phyloP scores from a whole-genome alignment of 2,888 invertebrate species.

The Tachina grossa region DNA sequence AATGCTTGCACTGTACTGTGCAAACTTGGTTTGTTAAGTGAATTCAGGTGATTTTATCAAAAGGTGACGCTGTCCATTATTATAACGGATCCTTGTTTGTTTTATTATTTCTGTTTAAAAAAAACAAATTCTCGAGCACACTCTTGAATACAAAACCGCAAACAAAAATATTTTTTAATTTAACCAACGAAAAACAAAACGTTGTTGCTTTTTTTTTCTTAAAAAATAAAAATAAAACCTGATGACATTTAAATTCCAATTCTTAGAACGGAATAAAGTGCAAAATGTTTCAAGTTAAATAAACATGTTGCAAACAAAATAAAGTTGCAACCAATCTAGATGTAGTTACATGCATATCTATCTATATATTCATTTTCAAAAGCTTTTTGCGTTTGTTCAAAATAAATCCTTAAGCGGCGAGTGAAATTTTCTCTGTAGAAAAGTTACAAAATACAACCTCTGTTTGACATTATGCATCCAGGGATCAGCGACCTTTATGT shows the following conservation, averaged over 20 bases:
- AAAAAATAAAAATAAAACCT: slow-evolving; percentile 20
- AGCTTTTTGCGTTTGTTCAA: not conserved
- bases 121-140: slow-evolving; percentile 6
- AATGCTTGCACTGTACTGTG: slow-evolving; percentile 4
- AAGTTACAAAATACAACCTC: slow-evolving; percentile 21
- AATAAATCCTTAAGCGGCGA: slow-evolving; percentile 36
- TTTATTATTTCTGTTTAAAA: slow-evolving; percentile 38
- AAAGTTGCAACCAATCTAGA: slow-evolving; percentile 41
- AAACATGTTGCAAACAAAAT: slow-evolving; percentile 35
- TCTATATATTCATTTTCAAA: slow-evolving; percentile 4
- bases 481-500: slow-evolving; percentile 55
- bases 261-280: slow-evolving; percentile 40
- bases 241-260: slow-evolving; percentile 58
- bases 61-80: slow-evolving; percentile 62
- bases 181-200: not conserved
- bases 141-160: slow-evolving; percentile 14
- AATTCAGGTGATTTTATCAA: slow-evolving; percentile 48
- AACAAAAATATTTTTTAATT: slow-evolving; percentile 10
- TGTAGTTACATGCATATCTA: not conserved
- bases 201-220: slow-evolving; percentile 4
- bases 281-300: not conserved
- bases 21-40: not conserved
- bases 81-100: slow-evolving; percentile 64
- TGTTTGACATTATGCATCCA: slow-evolving; percentile 51
- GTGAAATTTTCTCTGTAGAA: slow-evolving; percentile 7